These are phyloP conservation scores for Clarias pachynema DNA, from an alignment of 2,797 vertebrate species.

Conservation along the genomic window DNA sequence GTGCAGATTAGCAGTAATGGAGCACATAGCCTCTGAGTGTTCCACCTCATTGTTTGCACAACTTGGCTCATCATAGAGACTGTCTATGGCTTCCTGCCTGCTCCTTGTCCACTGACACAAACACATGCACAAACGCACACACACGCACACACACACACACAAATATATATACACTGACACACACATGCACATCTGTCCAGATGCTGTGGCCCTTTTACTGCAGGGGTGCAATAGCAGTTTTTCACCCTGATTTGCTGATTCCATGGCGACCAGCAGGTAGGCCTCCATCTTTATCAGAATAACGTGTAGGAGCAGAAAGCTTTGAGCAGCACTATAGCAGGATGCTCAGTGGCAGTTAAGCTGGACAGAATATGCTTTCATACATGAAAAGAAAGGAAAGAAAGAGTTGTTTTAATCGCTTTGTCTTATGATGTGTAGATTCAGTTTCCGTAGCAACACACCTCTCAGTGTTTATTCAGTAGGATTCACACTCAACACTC, in stretches of 20 bases:
- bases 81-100: constrained; percentile 61
- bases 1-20: constrained; percentile 70
- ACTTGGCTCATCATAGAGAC: constrained; percentile 58
- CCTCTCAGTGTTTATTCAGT: constrained; percentile 37
- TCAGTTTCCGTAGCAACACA: constrained; percentile 45
- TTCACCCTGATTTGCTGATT: constrained; percentile 61
- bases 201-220: constrained; percentile 66
- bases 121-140: constrained; percentile 35
- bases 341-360: neutral
- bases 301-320: constrained; percentile 40
- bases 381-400: constrained; percentile 35
- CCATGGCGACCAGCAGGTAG: constrained; percentile 68
- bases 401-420: constrained; percentile 36
- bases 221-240: constrained; percentile 71
- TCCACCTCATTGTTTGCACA: constrained; percentile 75
- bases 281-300: constrained; percentile 49
- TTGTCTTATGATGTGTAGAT: constrained; percentile 33
- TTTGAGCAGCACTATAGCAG: neutral
- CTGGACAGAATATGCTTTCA: neutral
- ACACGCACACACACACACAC: neutral
- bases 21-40: constrained; percentile 70
- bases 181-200: constrained; percentile 56
- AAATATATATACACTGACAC: constrained; percentile 17
- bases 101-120: constrained; percentile 38
- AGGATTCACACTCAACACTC: constrained; percentile 41